Evolutionary conservation across 2,888 invertebrate species (phyloP), one percentile per base, ranked within the genome.

Genomic region (Hydrotaea diabolus): DNA sequence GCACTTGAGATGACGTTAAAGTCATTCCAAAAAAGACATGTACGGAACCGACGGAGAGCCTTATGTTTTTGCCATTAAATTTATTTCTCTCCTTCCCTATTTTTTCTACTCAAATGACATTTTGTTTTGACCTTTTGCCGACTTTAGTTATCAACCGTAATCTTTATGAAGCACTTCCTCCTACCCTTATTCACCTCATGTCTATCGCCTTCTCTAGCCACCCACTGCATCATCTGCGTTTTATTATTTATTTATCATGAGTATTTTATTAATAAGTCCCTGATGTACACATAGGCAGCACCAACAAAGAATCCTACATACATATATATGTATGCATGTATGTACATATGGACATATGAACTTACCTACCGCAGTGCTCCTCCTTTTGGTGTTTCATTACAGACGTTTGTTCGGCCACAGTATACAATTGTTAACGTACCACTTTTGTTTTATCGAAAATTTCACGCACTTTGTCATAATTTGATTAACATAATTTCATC

Each of bases 401-500:
- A 0, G 9, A 0, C 43, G 7, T 39, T 21, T 43, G 43, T 43
- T 43, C 9, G 9, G n/a, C 19, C 66, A 21, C 66, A 43, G 17
- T 11, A 64, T 64, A 64, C 23, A 21, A 5, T 62, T 7, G 39
- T 64, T 64, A 36, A 17, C 62, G 19, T 66, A 17, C 43, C 43
- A 66, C 23, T 57, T 43, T 66, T 43, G 0, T 43, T 66, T 66
- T 13, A 55, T 39, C n/a, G 26, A 49, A 59, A 74, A 26, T 53
- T 77, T 72, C 23, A 36, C 36, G 46, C 31, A 21, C 55, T 53
- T 39, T 31, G 66, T 74, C 49, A 69, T 55, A 71, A 77, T 19
- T 74, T 19, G 71, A 80, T 84, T 84, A 80, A 62, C 80, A 84
- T 84, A 84, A 84, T 84, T 80, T 78, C 49, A 74, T 83, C 66